Evolutionary conservation across 23 tunicate genomes (phyloP).

Genomic region (Clavelina lepadiformis): DNA sequence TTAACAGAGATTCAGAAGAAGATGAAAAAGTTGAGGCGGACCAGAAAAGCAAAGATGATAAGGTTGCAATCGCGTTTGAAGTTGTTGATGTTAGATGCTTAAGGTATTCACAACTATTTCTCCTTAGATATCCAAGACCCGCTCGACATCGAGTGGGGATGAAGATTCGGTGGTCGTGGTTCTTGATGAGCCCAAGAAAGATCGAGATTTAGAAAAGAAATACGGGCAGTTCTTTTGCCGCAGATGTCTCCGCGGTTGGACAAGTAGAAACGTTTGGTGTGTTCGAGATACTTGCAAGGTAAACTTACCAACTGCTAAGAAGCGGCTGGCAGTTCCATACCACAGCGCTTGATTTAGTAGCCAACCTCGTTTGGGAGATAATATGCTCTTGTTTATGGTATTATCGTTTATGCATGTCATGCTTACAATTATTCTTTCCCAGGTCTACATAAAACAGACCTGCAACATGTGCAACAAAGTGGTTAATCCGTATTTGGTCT

Average conservation of each 20-base stretch:
- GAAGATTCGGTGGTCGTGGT: conserved; percentile 72
- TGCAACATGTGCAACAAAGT: conserved; percentile 78
- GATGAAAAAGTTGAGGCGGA: too few species aligned
- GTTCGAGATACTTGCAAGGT: conserved; percentile 68
- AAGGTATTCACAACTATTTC: too few species aligned
- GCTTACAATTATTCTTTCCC: not conserved
- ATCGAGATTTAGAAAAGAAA: conserved; percentile 52
- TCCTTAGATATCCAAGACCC: conserved; percentile 1
- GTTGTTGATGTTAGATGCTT: too few species aligned
- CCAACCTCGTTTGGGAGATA: too few species aligned
- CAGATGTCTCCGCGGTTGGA: conserved; percentile 73
- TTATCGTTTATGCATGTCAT: not conserved
- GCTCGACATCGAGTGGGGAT: conserved; percentile 51
- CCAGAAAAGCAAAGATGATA: too few species aligned
- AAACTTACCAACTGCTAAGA: too few species aligned
- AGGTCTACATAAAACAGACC: conserved; percentile 92
- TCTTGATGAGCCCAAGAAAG: conserved; percentile 36
- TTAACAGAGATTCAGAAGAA: too few species aligned
- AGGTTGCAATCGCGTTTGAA: too few species aligned
- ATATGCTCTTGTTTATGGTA: not conserved
- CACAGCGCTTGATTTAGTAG: too few species aligned
- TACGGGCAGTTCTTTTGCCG: conserved; percentile 86
- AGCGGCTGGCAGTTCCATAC: too few species aligned
- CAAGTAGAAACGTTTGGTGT: conserved; percentile 85
- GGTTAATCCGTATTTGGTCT: conserved; percentile 72